Percentiles rank a stretch among this genome's conserved stretches.
phyloP scores from a whole-genome alignment of 2,888 invertebrate genomes.

The Crematogaster levior region DNA sequence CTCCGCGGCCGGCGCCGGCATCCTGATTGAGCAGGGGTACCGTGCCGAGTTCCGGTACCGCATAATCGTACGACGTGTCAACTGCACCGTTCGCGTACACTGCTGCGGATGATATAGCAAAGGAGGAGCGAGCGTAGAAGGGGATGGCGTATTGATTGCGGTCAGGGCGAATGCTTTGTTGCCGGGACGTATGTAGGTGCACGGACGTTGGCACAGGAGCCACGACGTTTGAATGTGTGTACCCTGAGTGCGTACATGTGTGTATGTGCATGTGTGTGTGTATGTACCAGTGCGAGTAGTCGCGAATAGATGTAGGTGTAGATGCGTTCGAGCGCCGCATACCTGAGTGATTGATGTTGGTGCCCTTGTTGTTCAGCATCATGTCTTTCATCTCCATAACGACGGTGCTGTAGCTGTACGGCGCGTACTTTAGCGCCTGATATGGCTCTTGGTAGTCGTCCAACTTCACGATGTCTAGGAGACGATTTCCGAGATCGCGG shows the following conservation, averaged over 20 bases:
- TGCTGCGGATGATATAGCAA: constrained; percentile 79
- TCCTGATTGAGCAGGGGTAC: constrained; percentile 89
- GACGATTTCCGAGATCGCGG: constrained; percentile 87
- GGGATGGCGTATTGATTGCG: constrained; percentile 79
- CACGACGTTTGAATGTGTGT: constrained; percentile 45
- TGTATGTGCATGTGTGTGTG: not conserved
- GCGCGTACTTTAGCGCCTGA: constrained; percentile 91
- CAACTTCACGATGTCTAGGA: constrained; percentile 88
- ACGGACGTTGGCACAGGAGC: constrained; percentile 33
- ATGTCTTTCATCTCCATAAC: constrained; percentile 92
- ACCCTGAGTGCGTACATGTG: not conserved
- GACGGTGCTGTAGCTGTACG: constrained; percentile 92
- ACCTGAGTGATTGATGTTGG: constrained; percentile 83
- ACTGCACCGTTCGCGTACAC: constrained; percentile 84
- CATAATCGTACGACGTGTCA: constrained; percentile 91
- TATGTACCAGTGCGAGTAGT: constrained; percentile 35
- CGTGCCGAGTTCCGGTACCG: constrained; percentile 91
- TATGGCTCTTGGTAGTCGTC: constrained; percentile 94
- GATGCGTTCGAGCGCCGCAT: constrained; percentile 62
- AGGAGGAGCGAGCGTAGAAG: constrained; percentile 69
- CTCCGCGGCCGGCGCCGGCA: constrained; percentile 80
- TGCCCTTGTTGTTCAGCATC: constrained; percentile 86
- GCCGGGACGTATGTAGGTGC: constrained; percentile 64
- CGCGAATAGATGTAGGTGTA: constrained; percentile 36
- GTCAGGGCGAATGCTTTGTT: constrained; percentile 78